Conservation (phyloP, 2,113 vertebrate genomes). For the Vombatus ursinus region DNA sequence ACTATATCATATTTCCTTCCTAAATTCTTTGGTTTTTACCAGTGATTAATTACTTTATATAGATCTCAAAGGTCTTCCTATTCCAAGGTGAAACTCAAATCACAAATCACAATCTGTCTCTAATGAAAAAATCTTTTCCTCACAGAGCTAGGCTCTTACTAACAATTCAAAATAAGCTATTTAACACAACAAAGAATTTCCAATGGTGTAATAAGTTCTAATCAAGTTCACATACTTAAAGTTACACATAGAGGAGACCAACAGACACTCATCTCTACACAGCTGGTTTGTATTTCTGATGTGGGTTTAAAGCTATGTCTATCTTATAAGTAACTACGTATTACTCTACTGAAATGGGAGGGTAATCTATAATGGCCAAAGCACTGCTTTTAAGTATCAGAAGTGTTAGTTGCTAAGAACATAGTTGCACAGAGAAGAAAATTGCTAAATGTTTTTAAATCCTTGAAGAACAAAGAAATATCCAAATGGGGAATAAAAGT, state of each 20-base stretch:
- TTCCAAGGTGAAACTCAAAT: conserved; percentile 49
- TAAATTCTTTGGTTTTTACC: neutral
- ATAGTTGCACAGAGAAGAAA: too few species aligned
- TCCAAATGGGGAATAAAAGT: too few species aligned
- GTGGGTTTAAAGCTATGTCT: neutral
- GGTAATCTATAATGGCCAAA: too few species aligned
- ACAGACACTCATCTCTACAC: neutral
- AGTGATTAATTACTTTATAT: conserved; percentile 6
- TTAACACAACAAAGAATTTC: neutral
- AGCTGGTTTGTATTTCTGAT: neutral
- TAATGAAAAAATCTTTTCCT: neutral
- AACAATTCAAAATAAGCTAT: neutral
- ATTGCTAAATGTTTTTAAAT: too few species aligned
- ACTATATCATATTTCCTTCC: neutral
- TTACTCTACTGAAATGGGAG: neutral
- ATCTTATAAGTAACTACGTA: neutral
- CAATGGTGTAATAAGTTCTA: neutral
- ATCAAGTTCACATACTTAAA: neutral
- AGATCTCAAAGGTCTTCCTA: conserved; percentile 21
- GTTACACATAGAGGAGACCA: neutral
- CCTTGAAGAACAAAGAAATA: too few species aligned
- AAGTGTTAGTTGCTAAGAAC: too few species aligned
- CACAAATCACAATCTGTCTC: conserved; percentile 15
- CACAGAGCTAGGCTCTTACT: neutral
- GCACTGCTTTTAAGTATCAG: too few species aligned